Conservation (phyloP, 2,797 vertebrate genomes). For the Cyclopterus lumpus region DNA sequence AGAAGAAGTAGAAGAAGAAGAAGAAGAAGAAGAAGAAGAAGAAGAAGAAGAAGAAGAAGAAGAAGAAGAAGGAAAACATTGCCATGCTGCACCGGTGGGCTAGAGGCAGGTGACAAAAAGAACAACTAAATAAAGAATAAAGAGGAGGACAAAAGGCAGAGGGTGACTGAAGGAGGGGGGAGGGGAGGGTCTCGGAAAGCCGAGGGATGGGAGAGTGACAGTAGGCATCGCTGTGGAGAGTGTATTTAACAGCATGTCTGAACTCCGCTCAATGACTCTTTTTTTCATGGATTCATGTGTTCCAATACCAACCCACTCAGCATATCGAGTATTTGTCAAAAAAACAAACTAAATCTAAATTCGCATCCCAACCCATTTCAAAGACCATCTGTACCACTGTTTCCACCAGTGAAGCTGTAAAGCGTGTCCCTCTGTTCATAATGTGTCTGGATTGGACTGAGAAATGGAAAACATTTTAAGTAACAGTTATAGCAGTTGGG, state of each 20-base stretch:
- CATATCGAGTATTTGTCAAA: background rate
- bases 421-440: background rate
- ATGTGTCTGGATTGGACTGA: background rate
- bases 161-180: constrained; percentile 31
- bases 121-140: background rate
- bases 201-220: constrained; percentile 15
- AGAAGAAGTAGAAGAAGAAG: no score
- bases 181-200: constrained; percentile 19
- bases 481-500: background rate
- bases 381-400: background rate
- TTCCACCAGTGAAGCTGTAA: background rate
- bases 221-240: constrained; percentile 27
- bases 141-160: constrained; percentile 28
- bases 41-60: no score
- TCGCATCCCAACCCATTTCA: background rate
- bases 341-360: no score
- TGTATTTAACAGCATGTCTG: constrained; percentile 41
- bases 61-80: background rate
- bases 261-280: constrained; percentile 51
- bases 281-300: no score
- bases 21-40: no score
- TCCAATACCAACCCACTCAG: no score
- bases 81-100: background rate
- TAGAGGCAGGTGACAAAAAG: constrained; percentile 12
- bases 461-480: background rate